Evolutionary conservation across 2,888 invertebrate genomes (phyloP), one percentile per base, ranked within the genome.

Genomic region (Macaria liturata): DNA sequence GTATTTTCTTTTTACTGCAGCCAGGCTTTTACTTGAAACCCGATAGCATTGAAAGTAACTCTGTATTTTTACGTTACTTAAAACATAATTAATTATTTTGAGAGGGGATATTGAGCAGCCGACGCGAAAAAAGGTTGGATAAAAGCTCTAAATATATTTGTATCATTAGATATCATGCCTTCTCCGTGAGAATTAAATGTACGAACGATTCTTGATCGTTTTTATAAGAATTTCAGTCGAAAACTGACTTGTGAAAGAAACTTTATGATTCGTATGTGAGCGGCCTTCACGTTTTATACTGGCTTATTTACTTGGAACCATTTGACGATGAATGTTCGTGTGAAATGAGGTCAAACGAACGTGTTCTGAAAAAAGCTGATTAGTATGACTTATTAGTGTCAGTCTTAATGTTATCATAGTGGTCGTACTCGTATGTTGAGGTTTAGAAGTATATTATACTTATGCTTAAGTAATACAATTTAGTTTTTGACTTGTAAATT

Each of bases 1-100:
- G 74, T 70, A 68, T 84, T 82, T 78, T 69, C 62, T 49, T 57
- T 65, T 65, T 66, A 67, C 64, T 64, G 62, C 64, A 61, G 58
- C 52, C 62, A 66, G 59, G 66, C 66, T 68, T 68, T 68, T 63
- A 62, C 64, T 64, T 65, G 61, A 61, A 65, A 68, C 54, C 61
- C 68, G 64, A 65, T 66, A 66, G 60, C 61, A 64, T 67, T 61
- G 61, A 65, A 65, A 61, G 58, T 59, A 58, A 59, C 59, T 55
- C 59, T 65, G 62, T 62, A 49, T 58, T 61, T 65, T 61, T 48
- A 59, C 59, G 61, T 62, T 59, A 48, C 58, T 62, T 62, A 63
- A 60, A 63, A 64, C 64, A 66, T 53, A 55, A 64, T 62, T 62
- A 64, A 62, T 58, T 62, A 62, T 55, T 58, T 52, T 30, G 49